These are phyloP conservation scores for Candidula unifasciata DNA, from an alignment of 2,888 invertebrate species.

Conservation along the genomic window DNA sequence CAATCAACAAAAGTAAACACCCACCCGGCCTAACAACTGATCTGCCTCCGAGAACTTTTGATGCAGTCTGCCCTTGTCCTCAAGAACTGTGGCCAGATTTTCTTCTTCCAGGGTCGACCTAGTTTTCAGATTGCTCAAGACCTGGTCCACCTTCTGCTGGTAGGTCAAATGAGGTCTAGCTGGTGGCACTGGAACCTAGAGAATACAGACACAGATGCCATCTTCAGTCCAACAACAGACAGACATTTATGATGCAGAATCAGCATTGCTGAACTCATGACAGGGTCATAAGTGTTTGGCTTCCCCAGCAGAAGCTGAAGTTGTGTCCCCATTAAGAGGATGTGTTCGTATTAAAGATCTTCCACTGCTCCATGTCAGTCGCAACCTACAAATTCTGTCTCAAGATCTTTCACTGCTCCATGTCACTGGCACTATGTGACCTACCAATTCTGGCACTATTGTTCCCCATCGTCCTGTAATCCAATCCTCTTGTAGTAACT, in stretches of 20 bases:
- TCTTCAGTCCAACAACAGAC: neutral
- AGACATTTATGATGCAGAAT: neutral
- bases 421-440: no score
- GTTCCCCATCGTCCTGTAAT: no score
- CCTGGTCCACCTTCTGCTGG: constrained; percentile 63
- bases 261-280: no score
- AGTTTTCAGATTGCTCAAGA: constrained; percentile 61
- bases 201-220: neutral
- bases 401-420: neutral
- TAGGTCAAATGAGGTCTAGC: constrained; percentile 61
- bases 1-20: neutral
- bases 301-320: no score
- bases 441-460: no score
- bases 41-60: constrained; percentile 69
- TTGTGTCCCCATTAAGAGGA: no score
- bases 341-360: no score
- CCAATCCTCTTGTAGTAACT: no score
- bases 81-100: constrained; percentile 63
- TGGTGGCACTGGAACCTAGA: constrained; percentile 62
- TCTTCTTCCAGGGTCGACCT: constrained; percentile 67
- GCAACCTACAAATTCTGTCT: no score
- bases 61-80: constrained; percentile 53
- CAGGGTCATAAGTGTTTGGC: no score
- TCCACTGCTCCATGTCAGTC: no score
- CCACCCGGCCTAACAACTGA: constrained; percentile 66